Conservation (phyloP, 2,888 invertebrate genomes). For the Trissolcus japonicus region DNA sequence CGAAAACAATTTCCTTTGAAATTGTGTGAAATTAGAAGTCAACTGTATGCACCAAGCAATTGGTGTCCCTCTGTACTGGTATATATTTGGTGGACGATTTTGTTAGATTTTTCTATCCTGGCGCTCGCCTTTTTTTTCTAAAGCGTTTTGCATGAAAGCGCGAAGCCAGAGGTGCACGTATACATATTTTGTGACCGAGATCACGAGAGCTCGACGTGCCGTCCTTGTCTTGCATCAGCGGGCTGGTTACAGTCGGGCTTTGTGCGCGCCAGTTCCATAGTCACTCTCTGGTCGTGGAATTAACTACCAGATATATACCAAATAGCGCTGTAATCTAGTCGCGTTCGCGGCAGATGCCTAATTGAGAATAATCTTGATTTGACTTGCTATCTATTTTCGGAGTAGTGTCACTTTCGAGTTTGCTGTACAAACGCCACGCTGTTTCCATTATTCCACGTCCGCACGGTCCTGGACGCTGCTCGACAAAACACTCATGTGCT, state of each 20-base stretch:
- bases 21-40: no score
- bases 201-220: slow-evolving; percentile 16
- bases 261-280: slow-evolving; percentile 34
- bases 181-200: slow-evolving; percentile 34
- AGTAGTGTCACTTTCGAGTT: slow-evolving; percentile 51
- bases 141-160: slow-evolving; percentile 16
- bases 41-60: not conserved
- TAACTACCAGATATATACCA: slow-evolving; percentile 48
- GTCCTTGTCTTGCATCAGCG: slow-evolving; percentile 38
- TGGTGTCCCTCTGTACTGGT: not conserved
- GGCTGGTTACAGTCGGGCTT: slow-evolving; percentile 32
- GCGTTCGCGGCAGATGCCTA: slow-evolving; percentile 56
- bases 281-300: slow-evolving; percentile 38
- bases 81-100: slow-evolving; percentile 8
- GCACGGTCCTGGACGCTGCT: slow-evolving; percentile 25
- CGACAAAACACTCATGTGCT: slow-evolving; percentile 33
- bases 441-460: slow-evolving; percentile 35
- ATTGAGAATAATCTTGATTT: slow-evolving; percentile 56
- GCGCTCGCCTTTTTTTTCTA: slow-evolving; percentile 3
- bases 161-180: slow-evolving; percentile 22
- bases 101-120: slow-evolving; percentile 16
- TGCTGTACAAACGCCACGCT: slow-evolving; percentile 38
- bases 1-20: no score
- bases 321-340: slow-evolving; percentile 49
- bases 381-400: slow-evolving; percentile 52